Evolutionary conservation across 2,888 invertebrate species (phyloP), one percentile per base, ranked within the genome.

Genomic region (Hemithea aestivaria): DNA sequence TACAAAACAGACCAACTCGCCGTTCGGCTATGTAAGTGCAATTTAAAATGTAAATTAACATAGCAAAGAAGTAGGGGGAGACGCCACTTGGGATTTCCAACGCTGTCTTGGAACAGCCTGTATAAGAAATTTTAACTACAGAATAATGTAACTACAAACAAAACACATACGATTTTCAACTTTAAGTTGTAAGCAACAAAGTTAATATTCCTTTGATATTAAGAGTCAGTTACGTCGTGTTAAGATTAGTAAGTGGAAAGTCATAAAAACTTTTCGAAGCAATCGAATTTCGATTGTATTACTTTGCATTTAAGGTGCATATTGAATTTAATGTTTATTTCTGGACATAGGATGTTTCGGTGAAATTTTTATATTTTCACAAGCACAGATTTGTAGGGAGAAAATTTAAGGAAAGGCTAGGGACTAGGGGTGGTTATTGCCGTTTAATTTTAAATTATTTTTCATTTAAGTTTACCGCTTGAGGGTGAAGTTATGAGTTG

Each of bases 1-100:
- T 74, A 70, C 74, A 76, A 77, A 81, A 79, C 83, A 74, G 71
- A 64, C 63, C 72, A 73, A 79, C 69, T 80, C 79, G 79, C 83
- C 81, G 72, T 69, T 73, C 68, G 70, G 77, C 83, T 77, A 85
- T 85, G 81, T 83, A 84, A 88, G 85, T 85, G 87, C 87, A 87
- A 87, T 88, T 88, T 87, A 88, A 88, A 88, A 88, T 88, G 87
- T 87, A 88, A 88, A 88, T 88, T 87, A 87, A 87, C 87, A 78
- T 72, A 67, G 80, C 80, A 87, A 87, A 88, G 88, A 88, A 88
- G 75, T 73, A 61, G 73, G 75, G 73, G 67, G 62, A 55, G 62
- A 58, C 51, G 53, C 51, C 78, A 69, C 73, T 70, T 58, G 66
- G 63, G 59, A 68, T 69, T 67, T 70, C 79, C 72, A 63, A 70